Evolutionary conservation across 2,797 vertebrate genomes (phyloP).

Genomic region (Nyctalus aviator): DNA sequence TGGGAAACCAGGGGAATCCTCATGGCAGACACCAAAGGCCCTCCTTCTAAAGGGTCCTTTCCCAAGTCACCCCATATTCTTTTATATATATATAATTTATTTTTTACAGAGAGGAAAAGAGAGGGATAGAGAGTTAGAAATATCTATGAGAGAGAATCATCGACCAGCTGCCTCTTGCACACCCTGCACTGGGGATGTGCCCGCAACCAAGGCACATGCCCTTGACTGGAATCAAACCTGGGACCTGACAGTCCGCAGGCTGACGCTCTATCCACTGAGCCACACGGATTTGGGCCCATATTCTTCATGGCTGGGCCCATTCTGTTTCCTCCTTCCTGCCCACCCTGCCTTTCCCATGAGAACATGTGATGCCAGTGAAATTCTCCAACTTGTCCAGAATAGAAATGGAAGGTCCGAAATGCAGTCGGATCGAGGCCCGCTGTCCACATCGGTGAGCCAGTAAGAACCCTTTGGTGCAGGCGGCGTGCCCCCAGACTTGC

Average conservation of each 20-base stretch:
- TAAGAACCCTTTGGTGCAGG: not conserved
- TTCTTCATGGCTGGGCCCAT: not conserved
- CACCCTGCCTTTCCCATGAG: not conserved
- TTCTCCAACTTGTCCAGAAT: not conserved
- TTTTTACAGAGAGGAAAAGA: too few relatives aligned
- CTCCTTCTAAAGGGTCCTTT: not conserved
- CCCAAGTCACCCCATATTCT: not conserved
- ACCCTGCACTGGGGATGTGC: too few relatives aligned
- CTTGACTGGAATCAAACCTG: too few relatives aligned
- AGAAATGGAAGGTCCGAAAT: not conserved
- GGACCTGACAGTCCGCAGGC: too few relatives aligned
- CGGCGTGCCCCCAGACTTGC: fast-evolving
- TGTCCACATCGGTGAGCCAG: not conserved
- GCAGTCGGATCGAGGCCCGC: not conserved
- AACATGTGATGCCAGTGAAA: not conserved
- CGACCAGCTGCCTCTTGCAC: too few relatives aligned
- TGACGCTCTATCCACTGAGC: too few relatives aligned
- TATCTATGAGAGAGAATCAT: too few relatives aligned
- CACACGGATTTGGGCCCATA: too few relatives aligned
- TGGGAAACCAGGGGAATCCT: slow-evolving; percentile 54
- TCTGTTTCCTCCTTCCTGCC: not conserved
- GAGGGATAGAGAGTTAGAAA: too few relatives aligned
- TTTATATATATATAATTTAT: not conserved
- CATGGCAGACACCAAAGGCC: not conserved
- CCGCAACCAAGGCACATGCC: too few relatives aligned